Conservation (phyloP, 2,113 vertebrate genomes). For the Syngnathus scovelli region DNA sequence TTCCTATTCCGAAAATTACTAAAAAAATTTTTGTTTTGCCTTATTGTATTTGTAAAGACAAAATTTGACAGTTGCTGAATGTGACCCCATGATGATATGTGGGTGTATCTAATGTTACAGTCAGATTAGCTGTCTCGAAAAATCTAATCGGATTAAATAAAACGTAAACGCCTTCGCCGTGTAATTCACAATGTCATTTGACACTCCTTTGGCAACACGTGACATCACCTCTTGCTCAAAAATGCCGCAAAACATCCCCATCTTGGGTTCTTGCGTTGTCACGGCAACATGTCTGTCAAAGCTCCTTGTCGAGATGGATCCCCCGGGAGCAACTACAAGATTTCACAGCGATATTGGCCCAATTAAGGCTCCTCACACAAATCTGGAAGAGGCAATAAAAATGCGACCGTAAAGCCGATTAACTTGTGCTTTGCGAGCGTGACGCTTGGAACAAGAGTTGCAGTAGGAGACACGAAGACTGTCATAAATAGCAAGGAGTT, state of each 20-base stretch:
- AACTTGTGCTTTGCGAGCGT: conserved; percentile 29
- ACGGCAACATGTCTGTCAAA: conserved; percentile 12
- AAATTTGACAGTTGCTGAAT: not conserved
- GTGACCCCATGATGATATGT: not conserved
- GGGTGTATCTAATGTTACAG: not conserved
- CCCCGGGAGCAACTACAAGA: conserved; percentile 17
- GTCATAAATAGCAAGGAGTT: not conserved
- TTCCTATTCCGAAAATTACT: not conserved
- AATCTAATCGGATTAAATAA: conserved; percentile 21
- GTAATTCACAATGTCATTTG: conserved; percentile 53
- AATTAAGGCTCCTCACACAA: conserved; percentile 34
- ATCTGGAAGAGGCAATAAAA: conserved; percentile 27
- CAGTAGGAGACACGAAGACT: not conserved
- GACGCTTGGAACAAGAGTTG: conserved; percentile 23
- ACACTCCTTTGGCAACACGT: conserved; percentile 38
- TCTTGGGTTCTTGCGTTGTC: conserved; percentile 14
- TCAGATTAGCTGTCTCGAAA: conserved; percentile 16
- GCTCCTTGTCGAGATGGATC: conserved; percentile 19
- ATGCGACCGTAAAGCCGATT: conserved; percentile 37
- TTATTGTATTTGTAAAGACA: too few species aligned
- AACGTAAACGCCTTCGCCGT: conserved; percentile 34
- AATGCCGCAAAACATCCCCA: conserved; percentile 31
- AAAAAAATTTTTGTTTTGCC: too few species aligned
- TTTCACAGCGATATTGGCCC: conserved; percentile 30
- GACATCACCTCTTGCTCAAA: conserved; percentile 32